These are phyloP conservation scores for Melolontha melolontha DNA, from an alignment of 2,888 invertebrate species.

Conservation along the genomic window DNA sequence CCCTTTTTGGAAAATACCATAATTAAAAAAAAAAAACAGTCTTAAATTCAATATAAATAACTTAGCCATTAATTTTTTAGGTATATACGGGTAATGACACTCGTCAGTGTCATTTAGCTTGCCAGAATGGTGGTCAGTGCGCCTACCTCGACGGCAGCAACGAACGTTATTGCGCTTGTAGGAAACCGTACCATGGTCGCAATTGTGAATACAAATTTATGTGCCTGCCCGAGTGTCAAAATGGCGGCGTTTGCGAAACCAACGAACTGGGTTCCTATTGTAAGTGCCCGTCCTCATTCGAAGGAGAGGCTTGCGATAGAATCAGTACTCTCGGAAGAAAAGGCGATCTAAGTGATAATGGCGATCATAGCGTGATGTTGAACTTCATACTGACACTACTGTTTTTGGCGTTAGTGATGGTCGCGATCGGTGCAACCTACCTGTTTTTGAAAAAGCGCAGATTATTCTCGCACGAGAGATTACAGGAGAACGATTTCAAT, in stretches of 20 bases:
- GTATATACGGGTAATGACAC: constrained; percentile 68
- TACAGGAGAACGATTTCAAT: constrained; percentile 84
- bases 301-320: constrained; percentile 67
- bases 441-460: constrained; percentile 56
- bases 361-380: constrained; percentile 42
- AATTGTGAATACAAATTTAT: constrained; percentile 67
- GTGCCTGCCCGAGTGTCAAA: constrained; percentile 68
- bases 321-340: constrained; percentile 32
- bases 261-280: constrained; percentile 63
- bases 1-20: too few relatives aligned
- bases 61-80: constrained; percentile 7
- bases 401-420: constrained; percentile 43
- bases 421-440: constrained; percentile 56
- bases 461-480: constrained; percentile 82
- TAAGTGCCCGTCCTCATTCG: constrained; percentile 64
- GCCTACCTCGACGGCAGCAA: constrained; percentile 66
- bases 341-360: constrained; percentile 31
- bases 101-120: constrained; percentile 70
- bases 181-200: constrained; percentile 70
- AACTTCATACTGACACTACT: constrained; percentile 55
- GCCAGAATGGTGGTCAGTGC: constrained; percentile 73
- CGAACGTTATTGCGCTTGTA: constrained; percentile 69
- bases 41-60: too few relatives aligned
- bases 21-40: too few relatives aligned
- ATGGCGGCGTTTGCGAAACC: constrained; percentile 68